These are phyloP conservation scores for Hyles euphorbiae DNA, from an alignment of 1,140 invertebrate genomes.

Conservation along the genomic window DNA sequence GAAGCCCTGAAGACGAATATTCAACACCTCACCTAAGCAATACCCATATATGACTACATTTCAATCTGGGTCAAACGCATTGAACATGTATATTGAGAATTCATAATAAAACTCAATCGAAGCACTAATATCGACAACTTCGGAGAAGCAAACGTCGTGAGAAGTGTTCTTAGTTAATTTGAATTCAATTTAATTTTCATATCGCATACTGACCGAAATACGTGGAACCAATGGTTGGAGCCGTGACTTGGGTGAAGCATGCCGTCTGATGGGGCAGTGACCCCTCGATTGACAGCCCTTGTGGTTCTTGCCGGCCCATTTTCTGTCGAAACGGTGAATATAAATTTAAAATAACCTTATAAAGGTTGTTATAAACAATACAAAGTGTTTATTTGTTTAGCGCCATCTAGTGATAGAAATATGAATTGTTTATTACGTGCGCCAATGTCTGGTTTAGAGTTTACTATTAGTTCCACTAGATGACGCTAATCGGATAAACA, in stretches of 20 bases:
- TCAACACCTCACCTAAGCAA: too few relatives aligned
- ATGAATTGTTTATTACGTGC: background rate
- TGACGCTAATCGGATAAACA: conserved; percentile 8
- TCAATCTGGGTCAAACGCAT: conserved; percentile 1
- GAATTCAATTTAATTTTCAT: conserved; percentile 47
- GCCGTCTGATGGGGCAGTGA: conserved; percentile 43
- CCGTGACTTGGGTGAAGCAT: conserved; percentile 52
- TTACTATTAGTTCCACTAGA: background rate
- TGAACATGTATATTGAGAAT: conserved; percentile 1
- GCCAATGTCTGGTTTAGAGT: background rate
- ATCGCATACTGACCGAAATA: conserved; percentile 66
- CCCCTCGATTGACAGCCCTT: conserved; percentile 37
- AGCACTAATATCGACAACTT: conserved; percentile 35
- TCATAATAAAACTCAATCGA: conserved; percentile 20
- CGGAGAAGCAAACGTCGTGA: conserved; percentile 38
- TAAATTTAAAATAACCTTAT: background rate
- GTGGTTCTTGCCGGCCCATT: conserved; percentile 56
- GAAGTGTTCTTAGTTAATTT: conserved; percentile 37
- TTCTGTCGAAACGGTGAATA: conserved; percentile 42
- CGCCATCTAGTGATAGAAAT: background rate
- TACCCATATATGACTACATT: too few relatives aligned
- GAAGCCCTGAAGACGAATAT: too few relatives aligned
- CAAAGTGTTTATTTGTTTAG: background rate
- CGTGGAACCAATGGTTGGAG: conserved; percentile 47
- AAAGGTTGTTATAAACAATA: background rate